Conservation (phyloP, 2,888 invertebrate genomes). For the Latrodectus elegans region DNA sequence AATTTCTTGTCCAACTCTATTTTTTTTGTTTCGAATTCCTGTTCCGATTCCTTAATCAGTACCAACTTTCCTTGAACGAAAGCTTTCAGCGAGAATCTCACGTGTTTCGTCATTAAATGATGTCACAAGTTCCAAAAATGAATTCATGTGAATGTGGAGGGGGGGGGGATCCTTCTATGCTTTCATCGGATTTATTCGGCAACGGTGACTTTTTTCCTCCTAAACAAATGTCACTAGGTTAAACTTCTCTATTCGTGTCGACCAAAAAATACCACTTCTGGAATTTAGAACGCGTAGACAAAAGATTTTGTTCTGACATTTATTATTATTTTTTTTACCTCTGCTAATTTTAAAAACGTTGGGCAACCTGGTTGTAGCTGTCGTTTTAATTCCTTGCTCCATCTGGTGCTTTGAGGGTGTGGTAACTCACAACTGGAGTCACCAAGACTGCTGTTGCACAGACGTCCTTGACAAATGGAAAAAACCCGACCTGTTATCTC, state of each 20-base stretch:
- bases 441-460: background rate
- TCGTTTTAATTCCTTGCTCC: too few relatives aligned
- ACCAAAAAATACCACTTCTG: background rate
- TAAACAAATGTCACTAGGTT: background rate
- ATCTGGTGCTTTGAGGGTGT: background rate
- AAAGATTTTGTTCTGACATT: background rate
- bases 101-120: too few relatives aligned
- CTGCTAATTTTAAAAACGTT: background rate
- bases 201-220: too few relatives aligned
- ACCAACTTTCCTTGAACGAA: too few relatives aligned
- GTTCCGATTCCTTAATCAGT: too few relatives aligned
- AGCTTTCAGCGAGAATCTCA: too few relatives aligned
- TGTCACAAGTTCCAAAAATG: too few relatives aligned
- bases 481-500: slow-evolving; percentile 5
- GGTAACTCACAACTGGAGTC: background rate
- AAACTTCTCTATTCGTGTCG: background rate
- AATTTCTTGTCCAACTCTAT: too few relatives aligned
- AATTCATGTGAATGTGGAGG: too few relatives aligned
- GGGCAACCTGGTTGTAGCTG: background rate
- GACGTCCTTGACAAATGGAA: slow-evolving; percentile 5
- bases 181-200: too few relatives aligned
- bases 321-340: background rate
- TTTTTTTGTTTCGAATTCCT: too few relatives aligned
- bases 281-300: background rate
- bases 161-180: too few relatives aligned